Base-by-base conservation (phyloP, 2,888 invertebrate genomes). In the Pyrgus malvae region DNA sequence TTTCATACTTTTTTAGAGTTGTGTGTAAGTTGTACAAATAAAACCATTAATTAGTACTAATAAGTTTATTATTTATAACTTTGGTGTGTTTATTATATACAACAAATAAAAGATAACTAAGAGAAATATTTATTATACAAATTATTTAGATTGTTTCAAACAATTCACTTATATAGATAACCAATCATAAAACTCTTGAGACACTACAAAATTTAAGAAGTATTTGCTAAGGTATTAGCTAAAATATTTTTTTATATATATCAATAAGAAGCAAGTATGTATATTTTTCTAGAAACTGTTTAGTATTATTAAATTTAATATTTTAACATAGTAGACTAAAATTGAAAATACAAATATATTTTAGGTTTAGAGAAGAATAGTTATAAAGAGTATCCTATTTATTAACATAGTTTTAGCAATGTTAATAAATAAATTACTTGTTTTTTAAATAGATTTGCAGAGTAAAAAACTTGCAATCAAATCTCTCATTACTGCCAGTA, bases 31-130 rank as follows among this genome's bases (percentile, higher is more conserved):
- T 53, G 42, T 56, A 21, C 25, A 66, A 84, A 76, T 76, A 69
- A 87, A 84, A 88, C 74, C 66, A 62, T 60, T 50, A 55, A 51
- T 82, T 84, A 84, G 80, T 77, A 80, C 86, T 89, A 87, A 78
- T 80, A 83, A 80, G 78, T 87, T 86, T 74, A 86, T 84, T 86
- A 83, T 80, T 80, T 74, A 82, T 89, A 89, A 87, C 90, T 90
- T 90, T 90, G 89, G 89, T 89, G 84, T 90, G 75, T 86, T 84
- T 84, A 83, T 83, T 87, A 87, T 86, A 81, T 81, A 87, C 82
- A 85, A 86, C 84, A 87, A 86, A 86, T 83, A 83, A 81, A 80
- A 68, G 76, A 75, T 70, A 83, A 81, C 78, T 80, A 83, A 74
- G 65, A 70, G 75, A 74, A 74, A 72, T 72, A 78, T 76, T 66